phyloP scores from a whole-genome alignment of 1,140 invertebrate species.

The Nymphalis io region DNA sequence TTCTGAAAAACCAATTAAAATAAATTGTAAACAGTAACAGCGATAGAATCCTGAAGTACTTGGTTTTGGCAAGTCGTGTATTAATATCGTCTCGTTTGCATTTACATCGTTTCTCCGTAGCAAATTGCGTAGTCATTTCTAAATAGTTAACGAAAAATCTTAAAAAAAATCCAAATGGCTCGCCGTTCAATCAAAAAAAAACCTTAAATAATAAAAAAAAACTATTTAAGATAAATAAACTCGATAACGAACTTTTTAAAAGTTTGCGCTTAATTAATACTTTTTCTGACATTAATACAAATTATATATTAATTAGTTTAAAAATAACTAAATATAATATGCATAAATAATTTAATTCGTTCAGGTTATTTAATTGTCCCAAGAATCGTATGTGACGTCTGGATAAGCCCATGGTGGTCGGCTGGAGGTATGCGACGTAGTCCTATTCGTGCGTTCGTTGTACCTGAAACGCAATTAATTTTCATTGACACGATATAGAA shows the following conservation, averaged over 20 bases:
- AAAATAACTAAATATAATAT: neutral
- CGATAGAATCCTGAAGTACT: too few relatives aligned
- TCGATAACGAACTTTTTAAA: too few relatives aligned
- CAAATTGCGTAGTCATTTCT: neutral
- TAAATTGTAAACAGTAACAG: neutral
- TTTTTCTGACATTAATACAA: slow-evolving; percentile 7
- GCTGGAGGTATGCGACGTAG: slow-evolving; percentile 55
- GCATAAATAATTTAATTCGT: neutral
- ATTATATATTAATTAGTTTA: neutral
- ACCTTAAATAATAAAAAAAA: too few relatives aligned
- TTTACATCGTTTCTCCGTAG: neutral
- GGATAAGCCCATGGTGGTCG: slow-evolving; percentile 72
- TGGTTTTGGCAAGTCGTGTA: slow-evolving; percentile 1
- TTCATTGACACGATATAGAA: too few relatives aligned
- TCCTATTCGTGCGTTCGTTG: slow-evolving; percentile 59
- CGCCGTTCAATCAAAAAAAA: too few relatives aligned
- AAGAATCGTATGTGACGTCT: slow-evolving; percentile 54
- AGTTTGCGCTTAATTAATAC: slow-evolving; percentile 11
- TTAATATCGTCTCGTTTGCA: neutral
- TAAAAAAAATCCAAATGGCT: too few relatives aligned
- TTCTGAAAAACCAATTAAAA: neutral
- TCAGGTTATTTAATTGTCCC: slow-evolving; percentile 56
- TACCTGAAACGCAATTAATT: slow-evolving; percentile 51
- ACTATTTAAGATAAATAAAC: too few relatives aligned
- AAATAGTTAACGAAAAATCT: neutral